Conservation (phyloP, 1,140 invertebrate species). For the Meteorus sp. region DNA sequence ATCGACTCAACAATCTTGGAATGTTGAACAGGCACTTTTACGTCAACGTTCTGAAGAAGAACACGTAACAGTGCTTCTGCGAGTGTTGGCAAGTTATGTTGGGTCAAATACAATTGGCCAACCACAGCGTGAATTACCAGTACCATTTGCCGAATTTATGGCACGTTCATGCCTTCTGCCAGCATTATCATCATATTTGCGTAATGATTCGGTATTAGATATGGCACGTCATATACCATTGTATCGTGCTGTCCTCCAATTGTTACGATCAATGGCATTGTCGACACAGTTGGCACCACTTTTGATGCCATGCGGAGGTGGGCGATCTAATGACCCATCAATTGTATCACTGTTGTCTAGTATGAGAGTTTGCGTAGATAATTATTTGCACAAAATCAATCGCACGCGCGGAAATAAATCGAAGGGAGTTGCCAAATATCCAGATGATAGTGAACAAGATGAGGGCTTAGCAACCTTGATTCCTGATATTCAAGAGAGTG, state of each 20-base stretch:
- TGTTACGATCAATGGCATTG: conserved; percentile 78
- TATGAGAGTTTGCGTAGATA: conserved; percentile 90
- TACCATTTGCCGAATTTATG: conserved; percentile 74
- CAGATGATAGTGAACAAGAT: conserved; percentile 77
- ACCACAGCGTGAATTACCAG: conserved; percentile 63
- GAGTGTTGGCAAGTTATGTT: conserved; percentile 85
- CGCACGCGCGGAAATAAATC: conserved; percentile 48
- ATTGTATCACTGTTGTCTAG: conserved; percentile 74
- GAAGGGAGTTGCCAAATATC: conserved; percentile 50
- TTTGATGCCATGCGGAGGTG: conserved; percentile 64
- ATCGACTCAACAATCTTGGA: conserved; percentile 93
- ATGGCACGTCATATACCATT: conserved; percentile 93
- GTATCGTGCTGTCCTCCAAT: conserved; percentile 80
- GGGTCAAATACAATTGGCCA: conserved; percentile 72
- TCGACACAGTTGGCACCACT: conserved; percentile 69
- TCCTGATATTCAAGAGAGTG: conserved; percentile 83
- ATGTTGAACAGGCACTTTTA: conserved; percentile 89
- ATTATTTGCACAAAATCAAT: conserved; percentile 69
- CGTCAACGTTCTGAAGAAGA: conserved; percentile 89
- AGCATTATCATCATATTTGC: conserved; percentile 86
- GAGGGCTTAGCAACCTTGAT: conserved; percentile 86
- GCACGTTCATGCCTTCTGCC: conserved; percentile 82
- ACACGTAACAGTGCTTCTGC: conserved; percentile 79
- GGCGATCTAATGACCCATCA: conserved; percentile 55
- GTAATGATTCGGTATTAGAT: conserved; percentile 94